Evolutionary conservation across 2,888 invertebrate genomes (phyloP), one percentile per base, ranked within the genome.

Genomic region (Morpho achilles): DNA sequence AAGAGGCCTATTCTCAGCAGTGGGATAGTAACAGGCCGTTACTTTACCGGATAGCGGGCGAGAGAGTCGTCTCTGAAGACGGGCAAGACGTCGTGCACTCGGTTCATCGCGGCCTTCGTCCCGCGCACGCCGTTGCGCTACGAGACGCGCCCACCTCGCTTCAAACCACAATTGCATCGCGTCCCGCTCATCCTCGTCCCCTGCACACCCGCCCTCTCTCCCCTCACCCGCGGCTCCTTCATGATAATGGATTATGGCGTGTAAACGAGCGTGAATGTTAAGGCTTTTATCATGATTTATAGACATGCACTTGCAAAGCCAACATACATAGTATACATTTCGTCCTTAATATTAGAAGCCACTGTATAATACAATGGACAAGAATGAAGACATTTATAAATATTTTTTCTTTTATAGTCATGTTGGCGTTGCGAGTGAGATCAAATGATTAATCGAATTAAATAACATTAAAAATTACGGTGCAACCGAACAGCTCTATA

Each of bases 101-200:
- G 72, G 51, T 79, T 70, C 44, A 77, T 72, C 41, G 77, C 75
- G 16, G 77, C 68, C 0, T 77, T 74, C 71, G 78, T 84, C 62
- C 79, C 79, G 40, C 75, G 69, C 9, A 73, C 83, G 75, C 22
- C 87, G 63, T 70, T 83, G 85, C 10, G 86, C 84, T 56, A 86
- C 82, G 1, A 86, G 77, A 44, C 86, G 71, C 61, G 87, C 84
- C 87, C 87, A 87, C 0, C 87, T 76, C 52, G 85, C 86, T 66
- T 87, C 87, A 73, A 87, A 87, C 87, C 87, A 87, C 41, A 87
- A 75, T 76, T 84, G 87, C 87, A 86, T 85, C 2, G 85, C 84
- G 67, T 85, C 87, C 0, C 86, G 78, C 66, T 86, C 86, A 66
- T 85, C 87, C 53, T 73, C 76, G 43, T 46, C 50, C 39, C 47